These are phyloP conservation scores for Euzophera pinguis DNA, from an alignment of 2,888 invertebrate genomes.

Conservation along the genomic window DNA sequence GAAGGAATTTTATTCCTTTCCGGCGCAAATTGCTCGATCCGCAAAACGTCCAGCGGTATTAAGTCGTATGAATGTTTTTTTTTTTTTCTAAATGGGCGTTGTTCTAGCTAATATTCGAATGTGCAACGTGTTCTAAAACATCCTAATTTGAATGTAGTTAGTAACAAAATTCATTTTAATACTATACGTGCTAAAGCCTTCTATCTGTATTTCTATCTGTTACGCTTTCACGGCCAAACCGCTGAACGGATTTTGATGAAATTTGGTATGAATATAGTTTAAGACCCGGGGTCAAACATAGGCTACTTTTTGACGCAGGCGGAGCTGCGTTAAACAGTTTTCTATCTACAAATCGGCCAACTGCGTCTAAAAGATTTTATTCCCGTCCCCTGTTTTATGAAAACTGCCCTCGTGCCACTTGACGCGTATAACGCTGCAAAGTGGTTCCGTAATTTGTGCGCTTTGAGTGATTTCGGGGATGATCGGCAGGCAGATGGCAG, in stretches of 20 bases:
- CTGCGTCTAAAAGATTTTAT: constrained; percentile 34
- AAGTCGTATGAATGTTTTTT: background rate
- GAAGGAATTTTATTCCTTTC: constrained; percentile 43
- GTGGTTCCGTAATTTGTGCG: constrained; percentile 63
- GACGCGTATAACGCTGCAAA: constrained; percentile 32
- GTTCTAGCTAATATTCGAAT: too few species aligned
- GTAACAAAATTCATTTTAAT: too few species aligned
- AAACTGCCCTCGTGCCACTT: constrained; percentile 50
- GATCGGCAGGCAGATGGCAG: constrained; percentile 66
- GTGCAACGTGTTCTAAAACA: too few species aligned
- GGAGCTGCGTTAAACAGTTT: background rate
- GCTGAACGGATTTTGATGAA: too few species aligned
- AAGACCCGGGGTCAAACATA: too few species aligned
- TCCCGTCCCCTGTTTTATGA: constrained; percentile 47
- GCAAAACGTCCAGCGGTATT: background rate
- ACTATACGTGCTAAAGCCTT: too few species aligned
- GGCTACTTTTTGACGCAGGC: too few species aligned
- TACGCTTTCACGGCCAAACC: too few species aligned
- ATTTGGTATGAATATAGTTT: too few species aligned
- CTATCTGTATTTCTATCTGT: too few species aligned
- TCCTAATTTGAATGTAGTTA: too few species aligned
- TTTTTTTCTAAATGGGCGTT: too few species aligned
- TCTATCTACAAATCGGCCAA: background rate
- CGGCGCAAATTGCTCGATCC: background rate
- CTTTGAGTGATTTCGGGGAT: constrained; percentile 64